Conservation (phyloP, 2,888 invertebrate species). For the Oxystoma pomonae region DNA sequence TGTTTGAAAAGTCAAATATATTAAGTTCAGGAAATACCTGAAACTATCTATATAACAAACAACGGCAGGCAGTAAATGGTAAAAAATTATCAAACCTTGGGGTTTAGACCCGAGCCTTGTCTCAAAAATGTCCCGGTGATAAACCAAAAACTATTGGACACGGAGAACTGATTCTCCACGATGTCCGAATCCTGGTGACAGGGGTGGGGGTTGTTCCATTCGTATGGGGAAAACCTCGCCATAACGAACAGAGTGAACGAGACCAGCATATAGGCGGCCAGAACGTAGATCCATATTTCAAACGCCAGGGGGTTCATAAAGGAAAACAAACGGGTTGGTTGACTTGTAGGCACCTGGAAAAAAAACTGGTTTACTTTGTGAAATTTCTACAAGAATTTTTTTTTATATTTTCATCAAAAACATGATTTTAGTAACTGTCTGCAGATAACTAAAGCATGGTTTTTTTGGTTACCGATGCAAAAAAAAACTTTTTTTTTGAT, state of each 20-base stretch:
- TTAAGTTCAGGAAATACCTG: no score
- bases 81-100: conserved; percentile 65
- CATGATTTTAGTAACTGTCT: no score
- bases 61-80: no score
- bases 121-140: conserved; percentile 85
- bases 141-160: conserved; percentile 91
- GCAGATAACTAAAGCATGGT: no score
- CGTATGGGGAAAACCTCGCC: conserved; percentile 95
- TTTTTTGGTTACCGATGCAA: no score
- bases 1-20: no score
- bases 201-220: conserved; percentile 83
- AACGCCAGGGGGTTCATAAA: conserved; percentile 95
- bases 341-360: conserved; percentile 80
- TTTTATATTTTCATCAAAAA: no score
- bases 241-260: conserved; percentile 93
- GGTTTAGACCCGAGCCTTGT: conserved; percentile 80
- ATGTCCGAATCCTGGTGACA: conserved; percentile 79
- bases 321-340: conserved; percentile 85
- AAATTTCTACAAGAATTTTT: no score
- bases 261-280: conserved; percentile 91
- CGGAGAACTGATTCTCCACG: conserved; percentile 93
- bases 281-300: conserved; percentile 94
- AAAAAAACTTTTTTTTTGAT: no score
- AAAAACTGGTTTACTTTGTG: background rate
- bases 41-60: no score